phyloP scores from a whole-genome alignment of 2,888 invertebrate species.

The Tinea semifulvella region DNA sequence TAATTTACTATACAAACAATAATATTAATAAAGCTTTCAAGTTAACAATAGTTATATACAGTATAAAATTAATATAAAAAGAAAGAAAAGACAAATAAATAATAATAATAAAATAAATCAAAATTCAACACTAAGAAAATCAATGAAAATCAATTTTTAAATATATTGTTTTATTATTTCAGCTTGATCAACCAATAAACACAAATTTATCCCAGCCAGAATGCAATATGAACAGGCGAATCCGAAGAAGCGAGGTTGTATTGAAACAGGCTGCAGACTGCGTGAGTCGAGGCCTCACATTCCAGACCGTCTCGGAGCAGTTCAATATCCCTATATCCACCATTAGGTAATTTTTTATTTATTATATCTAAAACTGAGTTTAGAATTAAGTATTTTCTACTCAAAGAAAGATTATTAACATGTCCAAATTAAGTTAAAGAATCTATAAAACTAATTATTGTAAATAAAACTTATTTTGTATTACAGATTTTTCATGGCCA shows the following conservation, averaged over 20 bases:
- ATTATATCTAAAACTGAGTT: too few relatives aligned
- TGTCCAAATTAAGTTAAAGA: too few relatives aligned
- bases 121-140: too few relatives aligned
- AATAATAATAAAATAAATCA: too few relatives aligned
- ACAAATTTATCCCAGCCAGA: neutral
- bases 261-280: conserved; percentile 84
- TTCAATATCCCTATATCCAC: conserved; percentile 90
- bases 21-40: too few relatives aligned
- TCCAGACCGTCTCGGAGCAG: conserved; percentile 87
- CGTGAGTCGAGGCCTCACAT: conserved; percentile 86
- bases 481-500: conserved; percentile 83
- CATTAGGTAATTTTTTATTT: conserved; percentile 59
- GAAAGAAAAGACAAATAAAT: too few relatives aligned
- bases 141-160: neutral
- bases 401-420: too few relatives aligned
- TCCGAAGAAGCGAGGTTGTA: conserved; percentile 79
- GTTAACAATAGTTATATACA: too few relatives aligned
- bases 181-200: neutral
- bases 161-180: neutral
- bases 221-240: conserved; percentile 51
- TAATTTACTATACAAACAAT: too few relatives aligned
- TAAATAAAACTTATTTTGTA: neutral
- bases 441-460: neutral
- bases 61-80: too few relatives aligned
- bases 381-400: neutral